Evolutionary conservation across 2,888 invertebrate species (phyloP).

Genomic region (Nematopogon swammerdamellus): DNA sequence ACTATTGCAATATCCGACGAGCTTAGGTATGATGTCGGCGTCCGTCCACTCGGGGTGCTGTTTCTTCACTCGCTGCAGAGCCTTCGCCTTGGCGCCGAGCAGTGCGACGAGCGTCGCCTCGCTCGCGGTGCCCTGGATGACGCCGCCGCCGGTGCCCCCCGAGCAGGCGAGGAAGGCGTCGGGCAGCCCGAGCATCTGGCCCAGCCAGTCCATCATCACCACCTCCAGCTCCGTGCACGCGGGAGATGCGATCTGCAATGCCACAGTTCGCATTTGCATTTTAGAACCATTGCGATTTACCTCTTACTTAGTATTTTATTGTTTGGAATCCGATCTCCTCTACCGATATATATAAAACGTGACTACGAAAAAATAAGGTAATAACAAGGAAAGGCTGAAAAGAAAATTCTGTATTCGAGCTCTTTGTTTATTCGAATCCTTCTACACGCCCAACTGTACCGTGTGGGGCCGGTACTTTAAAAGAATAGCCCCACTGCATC

Average conservation of each 20-base stretch:
- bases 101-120: slow-evolving; percentile 92
- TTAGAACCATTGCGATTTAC: too few species aligned
- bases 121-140: slow-evolving; percentile 92
- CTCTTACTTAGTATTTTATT: too few species aligned
- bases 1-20: slow-evolving; percentile 87
- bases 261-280: too few species aligned
- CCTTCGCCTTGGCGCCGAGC: slow-evolving; percentile 82
- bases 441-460: too few species aligned
- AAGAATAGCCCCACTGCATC: too few species aligned
- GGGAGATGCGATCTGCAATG: slow-evolving; percentile 80
- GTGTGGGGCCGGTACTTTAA: too few species aligned
- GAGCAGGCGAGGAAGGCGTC: slow-evolving; percentile 78
- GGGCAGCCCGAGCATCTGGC: slow-evolving; percentile 87
- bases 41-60: slow-evolving; percentile 75
- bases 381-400: too few species aligned
- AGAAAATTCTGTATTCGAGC: too few species aligned
- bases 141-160: slow-evolving; percentile 84
- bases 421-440: too few species aligned
- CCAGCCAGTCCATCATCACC: slow-evolving; percentile 94
- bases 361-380: too few species aligned
- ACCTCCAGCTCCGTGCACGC: slow-evolving; percentile 96
- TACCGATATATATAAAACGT: too few species aligned
- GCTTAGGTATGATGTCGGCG: slow-evolving; percentile 67
- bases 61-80: slow-evolving; percentile 63
- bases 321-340: too few species aligned